Evolutionary conservation across 1,140 invertebrate genomes (phyloP).

Genomic region (Drosophila hydei): DNA sequence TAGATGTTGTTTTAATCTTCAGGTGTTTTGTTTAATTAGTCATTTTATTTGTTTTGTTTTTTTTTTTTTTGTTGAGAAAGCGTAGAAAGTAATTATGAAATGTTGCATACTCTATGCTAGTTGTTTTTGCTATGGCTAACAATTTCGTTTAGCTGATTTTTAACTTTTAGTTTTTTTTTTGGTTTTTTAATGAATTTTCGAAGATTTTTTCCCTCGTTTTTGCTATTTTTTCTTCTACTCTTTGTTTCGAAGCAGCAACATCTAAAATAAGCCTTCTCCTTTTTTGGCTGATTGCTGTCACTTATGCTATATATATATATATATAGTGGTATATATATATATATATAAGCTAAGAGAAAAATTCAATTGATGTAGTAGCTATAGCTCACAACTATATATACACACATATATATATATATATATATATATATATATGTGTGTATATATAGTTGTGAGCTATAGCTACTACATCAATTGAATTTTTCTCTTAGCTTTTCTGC

Average conservation of each 20-base stretch:
- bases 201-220: no score
- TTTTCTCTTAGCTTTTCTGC: neutral
- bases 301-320: constrained; percentile 38
- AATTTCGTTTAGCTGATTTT: constrained; percentile 10
- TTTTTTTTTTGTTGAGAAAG: constrained; percentile 10
- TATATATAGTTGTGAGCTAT: constrained; percentile 15
- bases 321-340: constrained; percentile 1
- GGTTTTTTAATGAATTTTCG: neutral
- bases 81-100: constrained; percentile 21
- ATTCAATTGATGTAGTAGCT: no score
- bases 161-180: neutral
- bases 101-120: constrained; percentile 1
- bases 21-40: constrained; percentile 25
- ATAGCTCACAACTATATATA: no score
- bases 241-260: constrained; percentile 35
- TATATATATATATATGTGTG: neutral
- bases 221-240: constrained; percentile 12
- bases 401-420: constrained; percentile 5
- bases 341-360: no score
- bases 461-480: constrained; percentile 10
- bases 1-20: constrained; percentile 57
- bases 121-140: constrained; percentile 8
- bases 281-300: constrained; percentile 60
- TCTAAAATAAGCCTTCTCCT: constrained; percentile 43
- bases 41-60: neutral